Conservation (phyloP, 92 coral and sea anemone genomes). For the Ricordea florida region DNA sequence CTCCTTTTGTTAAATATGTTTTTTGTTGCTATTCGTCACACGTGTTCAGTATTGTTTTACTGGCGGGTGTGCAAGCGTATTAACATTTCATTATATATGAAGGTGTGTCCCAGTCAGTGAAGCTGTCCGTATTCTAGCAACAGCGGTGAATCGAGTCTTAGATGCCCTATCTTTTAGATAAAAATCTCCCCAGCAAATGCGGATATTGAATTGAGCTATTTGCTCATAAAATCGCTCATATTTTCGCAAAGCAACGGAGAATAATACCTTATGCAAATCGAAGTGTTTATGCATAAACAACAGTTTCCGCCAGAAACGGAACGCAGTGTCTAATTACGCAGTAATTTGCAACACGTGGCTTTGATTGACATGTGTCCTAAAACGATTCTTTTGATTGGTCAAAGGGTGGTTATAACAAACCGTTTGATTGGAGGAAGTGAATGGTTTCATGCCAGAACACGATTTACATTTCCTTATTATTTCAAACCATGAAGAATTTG, state of each 20-base stretch:
- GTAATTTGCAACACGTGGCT: constrained; percentile 96
- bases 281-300: constrained; percentile 79
- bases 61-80: constrained; percentile 81
- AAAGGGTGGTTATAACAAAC: constrained; percentile 41
- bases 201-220: constrained; percentile 36
- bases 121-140: constrained; percentile 36
- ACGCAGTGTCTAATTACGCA: constrained; percentile 86
- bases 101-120: constrained; percentile 57
- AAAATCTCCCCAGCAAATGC: constrained; percentile 8
- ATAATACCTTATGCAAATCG: constrained; percentile 73
- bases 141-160: background rate
- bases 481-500: constrained; percentile 64
- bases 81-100: constrained; percentile 90
- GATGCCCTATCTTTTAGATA: background rate
- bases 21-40: constrained; percentile 96
- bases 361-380: constrained; percentile 88
- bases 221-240: constrained; percentile 44
- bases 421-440: constrained; percentile 69
- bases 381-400: constrained; percentile 76
- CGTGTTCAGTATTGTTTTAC: constrained; percentile 93
- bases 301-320: constrained; percentile 87
- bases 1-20: constrained; percentile 97
- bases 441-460: constrained; percentile 83
- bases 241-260: constrained; percentile 62
- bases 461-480: constrained; percentile 76